Evolutionary conservation across 2,113 vertebrate genomes (phyloP).

Genomic region (Cyanoramphus novaezelandiae): DNA sequence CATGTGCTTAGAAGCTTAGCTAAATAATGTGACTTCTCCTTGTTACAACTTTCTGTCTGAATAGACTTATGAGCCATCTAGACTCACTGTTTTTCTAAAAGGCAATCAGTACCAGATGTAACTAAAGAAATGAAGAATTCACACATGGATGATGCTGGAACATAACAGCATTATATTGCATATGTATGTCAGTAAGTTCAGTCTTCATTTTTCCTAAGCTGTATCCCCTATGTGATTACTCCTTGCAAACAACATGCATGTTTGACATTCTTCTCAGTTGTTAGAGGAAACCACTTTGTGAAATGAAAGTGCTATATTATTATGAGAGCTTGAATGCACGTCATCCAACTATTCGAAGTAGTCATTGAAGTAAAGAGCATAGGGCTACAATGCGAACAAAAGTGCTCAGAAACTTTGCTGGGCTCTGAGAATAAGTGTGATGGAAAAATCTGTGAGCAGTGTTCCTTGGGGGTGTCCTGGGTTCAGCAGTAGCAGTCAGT

Average conservation of each 20-base stretch:
- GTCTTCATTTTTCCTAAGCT: not conserved
- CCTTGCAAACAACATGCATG: not conserved
- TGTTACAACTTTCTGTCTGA: not conserved
- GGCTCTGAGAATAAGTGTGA: not conserved
- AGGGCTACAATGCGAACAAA: not conserved
- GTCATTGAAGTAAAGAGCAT: not conserved
- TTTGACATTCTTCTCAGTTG: not conserved
- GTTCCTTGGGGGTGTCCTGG: not conserved
- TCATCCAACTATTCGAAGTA: not conserved
- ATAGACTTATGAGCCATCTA: not conserved
- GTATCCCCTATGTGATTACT: not conserved
- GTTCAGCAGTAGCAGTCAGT: no score
- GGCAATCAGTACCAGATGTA: not conserved
- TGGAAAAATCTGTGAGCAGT: not conserved
- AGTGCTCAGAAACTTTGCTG: not conserved
- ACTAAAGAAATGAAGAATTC: not conserved
- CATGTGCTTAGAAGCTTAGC: not conserved
- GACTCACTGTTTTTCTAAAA: not conserved
- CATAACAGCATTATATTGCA: accelerated
- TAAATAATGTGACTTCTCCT: not conserved
- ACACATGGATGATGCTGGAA: not conserved
- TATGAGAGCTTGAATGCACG: not conserved
- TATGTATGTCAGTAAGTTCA: not conserved
- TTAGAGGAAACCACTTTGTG: not conserved
- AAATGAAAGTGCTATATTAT: not conserved